phyloP scores from a whole-genome alignment of 2,888 invertebrate species.

The Pyrrhosoma nymphula region DNA sequence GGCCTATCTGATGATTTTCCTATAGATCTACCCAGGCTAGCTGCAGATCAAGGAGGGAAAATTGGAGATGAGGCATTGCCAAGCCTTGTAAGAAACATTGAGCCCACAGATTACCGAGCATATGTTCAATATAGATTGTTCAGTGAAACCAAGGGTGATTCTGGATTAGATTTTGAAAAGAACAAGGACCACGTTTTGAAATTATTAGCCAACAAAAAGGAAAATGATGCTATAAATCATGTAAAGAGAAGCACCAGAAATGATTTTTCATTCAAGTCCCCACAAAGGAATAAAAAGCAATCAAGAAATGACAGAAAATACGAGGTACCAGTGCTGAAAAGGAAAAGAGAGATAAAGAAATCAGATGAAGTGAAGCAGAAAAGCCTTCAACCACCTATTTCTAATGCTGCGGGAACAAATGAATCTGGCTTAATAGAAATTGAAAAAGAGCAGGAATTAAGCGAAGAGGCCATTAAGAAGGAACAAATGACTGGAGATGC shows the following conservation, averaged over 20 bases:
- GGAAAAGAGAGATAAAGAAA: not conserved
- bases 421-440: slow-evolving; percentile 34
- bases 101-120: slow-evolving; percentile 33
- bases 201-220: not conserved
- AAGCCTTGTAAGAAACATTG: slow-evolving; percentile 47
- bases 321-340: not conserved
- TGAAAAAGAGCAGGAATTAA: not conserved
- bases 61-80: slow-evolving; percentile 35
- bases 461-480: not conserved
- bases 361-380: not conserved
- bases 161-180: not conserved
- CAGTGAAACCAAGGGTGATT: not conserved
- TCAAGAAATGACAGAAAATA: not conserved
- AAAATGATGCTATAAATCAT: not conserved
- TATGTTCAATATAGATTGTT: not conserved
- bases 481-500: not conserved
- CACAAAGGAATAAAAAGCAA: not conserved
- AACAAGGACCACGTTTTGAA: not conserved
- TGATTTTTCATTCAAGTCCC: not conserved
- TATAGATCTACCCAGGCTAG: not conserved
- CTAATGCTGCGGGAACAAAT: slow-evolving; percentile 47
- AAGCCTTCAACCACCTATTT: too few relatives aligned
- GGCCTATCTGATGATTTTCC: slow-evolving; percentile 28
- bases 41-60: slow-evolving; percentile 9
- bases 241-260: not conserved